phyloP scores from a whole-genome alignment of 2,797 vertebrate species.

The Rhabdophis nuchalis region DNA sequence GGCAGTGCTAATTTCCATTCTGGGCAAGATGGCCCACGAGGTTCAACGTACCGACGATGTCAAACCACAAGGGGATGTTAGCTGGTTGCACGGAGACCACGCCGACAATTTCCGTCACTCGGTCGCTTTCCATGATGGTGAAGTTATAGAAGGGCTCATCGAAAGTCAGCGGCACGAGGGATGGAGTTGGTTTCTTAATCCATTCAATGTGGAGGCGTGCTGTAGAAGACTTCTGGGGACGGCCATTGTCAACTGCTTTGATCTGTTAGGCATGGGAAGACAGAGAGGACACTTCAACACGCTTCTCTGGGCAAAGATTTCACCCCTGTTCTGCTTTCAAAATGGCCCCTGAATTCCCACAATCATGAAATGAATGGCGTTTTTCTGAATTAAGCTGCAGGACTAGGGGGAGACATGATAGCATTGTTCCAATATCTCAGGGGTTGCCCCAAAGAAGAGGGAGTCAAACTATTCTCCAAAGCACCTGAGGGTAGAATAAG shows the following conservation, averaged over 20 bases:
- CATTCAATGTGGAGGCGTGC: slow-evolving; percentile 95
- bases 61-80: slow-evolving; percentile 87
- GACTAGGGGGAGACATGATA: not conserved
- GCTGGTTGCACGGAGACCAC: slow-evolving; percentile 89
- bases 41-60: slow-evolving; percentile 85
- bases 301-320: not conserved
- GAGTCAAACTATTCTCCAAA: not conserved
- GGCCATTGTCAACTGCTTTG: slow-evolving; percentile 93
- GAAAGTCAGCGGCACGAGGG: slow-evolving; percentile 74
- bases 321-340: not conserved
- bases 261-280: slow-evolving; percentile 74
- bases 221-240: slow-evolving; percentile 89
- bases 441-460: not conserved
- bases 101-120: slow-evolving; percentile 91
- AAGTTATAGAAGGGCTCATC: slow-evolving; percentile 94
- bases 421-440: not conserved
- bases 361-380: not conserved
- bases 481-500: not conserved
- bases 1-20: not conserved
- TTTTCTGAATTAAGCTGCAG: not conserved
- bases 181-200: slow-evolving; percentile 81
- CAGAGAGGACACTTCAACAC: slow-evolving; percentile 27
- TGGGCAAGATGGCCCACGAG: not conserved
- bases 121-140: slow-evolving; percentile 91
- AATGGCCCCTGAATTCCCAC: rapidly evolving